Evolutionary conservation across 2,113 vertebrate genomes (phyloP).

Genomic region (Calyptomena viridis): DNA sequence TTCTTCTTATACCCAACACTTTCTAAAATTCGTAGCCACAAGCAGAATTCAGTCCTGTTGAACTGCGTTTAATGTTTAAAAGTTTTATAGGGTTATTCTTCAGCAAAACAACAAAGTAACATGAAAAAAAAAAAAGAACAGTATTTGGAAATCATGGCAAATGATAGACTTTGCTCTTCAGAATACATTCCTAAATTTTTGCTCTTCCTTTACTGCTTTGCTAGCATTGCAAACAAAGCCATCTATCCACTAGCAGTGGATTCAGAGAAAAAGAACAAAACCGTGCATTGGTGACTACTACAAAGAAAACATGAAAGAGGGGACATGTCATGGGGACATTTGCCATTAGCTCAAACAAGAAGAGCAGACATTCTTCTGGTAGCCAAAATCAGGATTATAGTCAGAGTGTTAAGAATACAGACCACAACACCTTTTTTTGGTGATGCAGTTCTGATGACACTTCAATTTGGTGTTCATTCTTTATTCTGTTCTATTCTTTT

Average conservation of each 20-base stretch:
- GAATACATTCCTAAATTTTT: not conserved
- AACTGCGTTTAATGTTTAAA: not conserved
- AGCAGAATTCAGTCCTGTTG: not conserved
- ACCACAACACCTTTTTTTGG: not conserved
- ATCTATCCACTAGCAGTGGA: not conserved
- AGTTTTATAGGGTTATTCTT: not conserved
- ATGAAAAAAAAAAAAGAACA: not conserved
- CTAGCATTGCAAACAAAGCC: not conserved
- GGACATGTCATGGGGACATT: not conserved
- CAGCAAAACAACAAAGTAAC: not conserved
- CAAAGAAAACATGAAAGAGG: not conserved
- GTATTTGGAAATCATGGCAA: not conserved
- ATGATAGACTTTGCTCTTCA: not conserved
- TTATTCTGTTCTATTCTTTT: not conserved
- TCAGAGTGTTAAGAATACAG: fast-evolving
- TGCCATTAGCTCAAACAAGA: not conserved
- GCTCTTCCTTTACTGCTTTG: not conserved
- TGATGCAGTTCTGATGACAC: not conserved
- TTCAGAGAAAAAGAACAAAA: not conserved
- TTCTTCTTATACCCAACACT: not conserved
- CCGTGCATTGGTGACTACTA: not conserved
- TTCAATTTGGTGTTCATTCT: not conserved
- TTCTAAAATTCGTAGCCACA: not conserved
- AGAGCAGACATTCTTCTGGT: not conserved
- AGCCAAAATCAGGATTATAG: not conserved